Base-by-base conservation (phyloP, 2,113 vertebrate species). In the Macrotus californicus region DNA sequence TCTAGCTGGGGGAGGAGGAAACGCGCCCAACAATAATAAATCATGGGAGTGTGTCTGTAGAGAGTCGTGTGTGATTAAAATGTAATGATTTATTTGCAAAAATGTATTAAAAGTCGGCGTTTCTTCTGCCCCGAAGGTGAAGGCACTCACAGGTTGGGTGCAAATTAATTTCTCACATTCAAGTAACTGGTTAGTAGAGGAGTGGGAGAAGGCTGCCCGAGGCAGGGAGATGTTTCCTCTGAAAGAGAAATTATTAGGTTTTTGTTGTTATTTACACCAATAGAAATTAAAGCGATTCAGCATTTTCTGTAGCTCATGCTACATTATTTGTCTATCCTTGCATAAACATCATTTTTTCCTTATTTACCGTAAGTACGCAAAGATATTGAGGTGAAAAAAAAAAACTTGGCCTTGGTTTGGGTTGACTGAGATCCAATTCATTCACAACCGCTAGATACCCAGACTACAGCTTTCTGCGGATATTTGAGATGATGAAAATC, bases 161-260 rank as follows among this genome's bases (percentile, higher is more conserved):
- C 96, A 95, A 97, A 96, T 97, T 97, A 95, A 82, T 97, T 96
- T 95, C 89, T 94, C 96, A 77, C 11, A 69, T 93, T 92, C 67
- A 92, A 94, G 92, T 89, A 92, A 86, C 91, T 81, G 43, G 81
- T 91, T 69, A 34, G 83, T 59, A 34, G 83, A 29, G 50, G 26
- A 89, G 83, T 88, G 72, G 34, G 29, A 81, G 66, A 85, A 93
- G 70, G 48, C 73, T 79, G 54, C 89, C 92, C 15, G 10, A 77
- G 84, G 70, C 3, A 52, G 50, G 21, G 36, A 84, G 43, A 67
- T 84, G 75, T 82, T 95, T 96, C 43, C 82, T 83, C 50, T 61
- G 88, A 73, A 66, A 76, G 12, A 87, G 34, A 92, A 96, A 81
- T 84, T 75, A 46, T 87, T 81, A 87, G n/a, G 43, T 1, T 6